Evolutionary conservation across 1,140 invertebrate genomes (phyloP).

Genomic region (Tribolium madens): DNA sequence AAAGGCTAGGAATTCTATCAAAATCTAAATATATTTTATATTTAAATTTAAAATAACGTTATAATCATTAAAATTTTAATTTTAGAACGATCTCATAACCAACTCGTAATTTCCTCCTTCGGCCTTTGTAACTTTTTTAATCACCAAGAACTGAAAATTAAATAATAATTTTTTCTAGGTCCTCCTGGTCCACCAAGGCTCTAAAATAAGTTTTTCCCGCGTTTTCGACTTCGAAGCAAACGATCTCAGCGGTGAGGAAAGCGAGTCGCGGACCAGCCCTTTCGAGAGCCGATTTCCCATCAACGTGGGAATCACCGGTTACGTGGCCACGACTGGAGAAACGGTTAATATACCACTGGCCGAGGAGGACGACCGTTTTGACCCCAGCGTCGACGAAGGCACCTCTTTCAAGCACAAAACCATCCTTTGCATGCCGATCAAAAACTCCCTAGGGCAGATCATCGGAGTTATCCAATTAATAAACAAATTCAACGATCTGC

Average conservation of each 20-base stretch:
- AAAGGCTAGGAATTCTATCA: too few species aligned
- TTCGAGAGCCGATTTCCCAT: slow-evolving; percentile 96
- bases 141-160: too few species aligned
- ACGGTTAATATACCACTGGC: slow-evolving; percentile 91
- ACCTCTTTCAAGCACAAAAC: slow-evolving; percentile 84
- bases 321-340: slow-evolving; percentile 96
- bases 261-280: slow-evolving; percentile 81
- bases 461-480: slow-evolving; percentile 94
- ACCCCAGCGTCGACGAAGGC: slow-evolving; percentile 84
- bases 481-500: slow-evolving; percentile 91
- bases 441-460: slow-evolving; percentile 88
- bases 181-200: slow-evolving; percentile 87
- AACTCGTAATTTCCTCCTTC: too few species aligned
- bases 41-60: too few species aligned
- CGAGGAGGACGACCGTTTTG: slow-evolving; percentile 93
- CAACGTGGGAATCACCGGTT: slow-evolving; percentile 95
- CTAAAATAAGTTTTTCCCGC: slow-evolving; percentile 89
- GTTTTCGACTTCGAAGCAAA: slow-evolving; percentile 92
- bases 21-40: too few species aligned
- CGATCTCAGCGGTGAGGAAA: slow-evolving; percentile 80
- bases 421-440: slow-evolving; percentile 93
- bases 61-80: too few species aligned
- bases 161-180: too few species aligned
- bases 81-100: too few species aligned
- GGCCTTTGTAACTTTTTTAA: too few species aligned